Conservation (phyloP, 2,797 vertebrate species). For the Chromobotia macracanthus region DNA sequence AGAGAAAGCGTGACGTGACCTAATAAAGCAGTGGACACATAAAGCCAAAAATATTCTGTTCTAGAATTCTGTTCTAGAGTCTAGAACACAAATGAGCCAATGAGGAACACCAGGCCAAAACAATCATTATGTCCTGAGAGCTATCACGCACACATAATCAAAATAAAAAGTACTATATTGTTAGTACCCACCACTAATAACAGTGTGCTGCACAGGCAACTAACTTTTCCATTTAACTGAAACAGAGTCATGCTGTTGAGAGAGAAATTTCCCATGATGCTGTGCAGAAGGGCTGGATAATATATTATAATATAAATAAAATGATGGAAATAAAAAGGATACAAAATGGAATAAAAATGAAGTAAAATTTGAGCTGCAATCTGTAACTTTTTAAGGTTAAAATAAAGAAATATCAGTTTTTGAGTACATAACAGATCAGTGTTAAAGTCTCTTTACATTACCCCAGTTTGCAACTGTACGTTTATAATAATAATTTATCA, state of each 20-base stretch:
- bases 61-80: neutral
- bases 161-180: constrained; percentile 15
- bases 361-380: too few relatives aligned
- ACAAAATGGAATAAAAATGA: too few relatives aligned
- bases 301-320: neutral
- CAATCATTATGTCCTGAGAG: neutral
- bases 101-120: constrained; percentile 12
- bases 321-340: too few relatives aligned
- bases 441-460: too few relatives aligned
- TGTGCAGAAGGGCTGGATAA: neutral
- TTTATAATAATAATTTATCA: too few relatives aligned
- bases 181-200: neutral
- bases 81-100: constrained; percentile 21
- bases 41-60: constrained; percentile 1
- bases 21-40: constrained; percentile 17
- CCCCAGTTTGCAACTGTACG: too few relatives aligned
- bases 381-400: too few relatives aligned
- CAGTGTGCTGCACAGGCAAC: neutral
- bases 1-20: neutral
- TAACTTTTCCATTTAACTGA: neutral
- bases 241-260: neutral
- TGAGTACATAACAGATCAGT: too few relatives aligned
- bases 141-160: neutral
- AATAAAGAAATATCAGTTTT: too few relatives aligned
- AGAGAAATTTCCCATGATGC: neutral